Conservation (phyloP, 2,888 invertebrate genomes). For the Nasonia oneida region DNA sequence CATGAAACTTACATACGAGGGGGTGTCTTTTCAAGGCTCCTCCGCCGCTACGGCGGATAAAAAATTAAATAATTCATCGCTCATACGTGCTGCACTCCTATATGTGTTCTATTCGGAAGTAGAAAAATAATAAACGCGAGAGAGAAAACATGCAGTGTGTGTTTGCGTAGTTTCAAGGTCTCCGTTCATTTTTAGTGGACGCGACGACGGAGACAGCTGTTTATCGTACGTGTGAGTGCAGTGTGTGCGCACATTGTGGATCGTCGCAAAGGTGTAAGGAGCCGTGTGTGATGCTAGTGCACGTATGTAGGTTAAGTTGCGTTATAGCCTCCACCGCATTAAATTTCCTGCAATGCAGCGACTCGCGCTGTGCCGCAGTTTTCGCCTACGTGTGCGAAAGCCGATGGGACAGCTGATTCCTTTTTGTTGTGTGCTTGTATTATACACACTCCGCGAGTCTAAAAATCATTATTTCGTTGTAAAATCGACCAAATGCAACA, state of each 20-base stretch:
- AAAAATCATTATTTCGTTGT: not conserved
- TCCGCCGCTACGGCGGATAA: not conserved
- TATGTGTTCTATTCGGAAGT: not conserved
- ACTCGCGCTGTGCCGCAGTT: not conserved
- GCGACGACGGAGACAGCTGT: not conserved
- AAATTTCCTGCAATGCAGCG: constrained; percentile 27
- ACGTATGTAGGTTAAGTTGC: constrained; percentile 30
- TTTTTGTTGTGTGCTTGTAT: not conserved
- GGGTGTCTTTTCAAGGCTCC: not conserved
- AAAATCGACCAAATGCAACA: not conserved
- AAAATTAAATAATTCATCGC: not conserved
- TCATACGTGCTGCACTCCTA: not conserved
- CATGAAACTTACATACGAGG: not conserved
- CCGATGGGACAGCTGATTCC: not conserved
- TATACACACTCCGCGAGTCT: not conserved
- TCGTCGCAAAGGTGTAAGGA: not conserved
- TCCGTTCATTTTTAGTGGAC: constrained; percentile 28
- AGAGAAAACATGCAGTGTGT: not conserved
- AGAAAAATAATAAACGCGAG: not conserved
- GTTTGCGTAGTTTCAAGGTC: constrained; percentile 24
- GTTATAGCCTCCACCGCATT: constrained; percentile 15
- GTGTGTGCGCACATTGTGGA: not conserved
- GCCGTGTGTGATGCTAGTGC: not conserved
- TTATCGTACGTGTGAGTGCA: not conserved
- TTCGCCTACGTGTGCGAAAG: not conserved